These are phyloP conservation scores for Onychostruthus taczanowskii DNA, from an alignment of 2,113 vertebrate species.

Conservation along the genomic window DNA sequence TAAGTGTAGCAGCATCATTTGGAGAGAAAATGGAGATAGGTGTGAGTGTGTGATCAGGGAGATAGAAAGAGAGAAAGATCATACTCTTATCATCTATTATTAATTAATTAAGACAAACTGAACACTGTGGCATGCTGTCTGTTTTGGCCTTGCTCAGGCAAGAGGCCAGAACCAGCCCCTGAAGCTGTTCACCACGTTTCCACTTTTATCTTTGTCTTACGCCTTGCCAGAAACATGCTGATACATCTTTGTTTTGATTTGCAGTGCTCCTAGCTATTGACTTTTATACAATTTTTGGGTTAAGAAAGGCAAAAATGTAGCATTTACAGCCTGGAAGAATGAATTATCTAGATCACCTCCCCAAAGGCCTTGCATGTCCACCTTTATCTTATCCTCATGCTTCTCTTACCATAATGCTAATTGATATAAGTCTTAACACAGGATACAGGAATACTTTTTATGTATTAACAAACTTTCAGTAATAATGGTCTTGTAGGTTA, in stretches of 20 bases:
- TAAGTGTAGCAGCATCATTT: neutral
- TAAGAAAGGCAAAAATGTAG: neutral
- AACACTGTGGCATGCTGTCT: neutral
- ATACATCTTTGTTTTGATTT: neutral
- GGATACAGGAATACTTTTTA: neutral
- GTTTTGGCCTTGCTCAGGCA: rapidly evolving
- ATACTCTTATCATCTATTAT: neutral
- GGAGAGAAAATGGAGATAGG: neutral
- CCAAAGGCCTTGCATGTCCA: neutral
- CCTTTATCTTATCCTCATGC: neutral
- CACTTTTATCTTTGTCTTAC: neutral
- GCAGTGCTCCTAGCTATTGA: neutral
- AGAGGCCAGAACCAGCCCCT: neutral
- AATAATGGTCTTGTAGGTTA: neutral
- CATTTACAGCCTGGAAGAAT: neutral
- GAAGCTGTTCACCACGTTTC: neutral
- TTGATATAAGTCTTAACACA: neutral
- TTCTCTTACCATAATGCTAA: neutral
- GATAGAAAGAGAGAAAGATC: neutral
- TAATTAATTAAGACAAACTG: neutral
- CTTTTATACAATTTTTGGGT: neutral
- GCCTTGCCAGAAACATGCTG: neutral
- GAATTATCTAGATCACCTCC: neutral
- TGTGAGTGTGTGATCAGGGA: neutral
- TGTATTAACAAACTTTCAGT: neutral